A percentile compares a stretch with the other conserved stretches of the same genome.
Conservation (phyloP, 64 coral and sea anemone genomes). For the Cladopsammia gracilis region DNA sequence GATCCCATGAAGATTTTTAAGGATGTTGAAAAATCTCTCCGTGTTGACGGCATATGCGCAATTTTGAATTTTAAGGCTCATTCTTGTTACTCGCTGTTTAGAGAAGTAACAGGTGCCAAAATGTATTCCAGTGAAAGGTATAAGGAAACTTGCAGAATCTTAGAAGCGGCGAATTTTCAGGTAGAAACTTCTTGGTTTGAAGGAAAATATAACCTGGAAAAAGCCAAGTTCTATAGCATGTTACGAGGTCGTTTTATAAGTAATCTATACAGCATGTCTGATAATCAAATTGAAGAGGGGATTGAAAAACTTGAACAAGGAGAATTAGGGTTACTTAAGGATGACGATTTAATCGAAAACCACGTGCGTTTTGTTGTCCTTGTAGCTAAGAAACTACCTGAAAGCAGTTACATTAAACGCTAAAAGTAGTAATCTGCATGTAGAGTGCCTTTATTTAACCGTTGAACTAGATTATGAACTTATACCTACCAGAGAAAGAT, state of each 20-base stretch:
- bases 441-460: no score
- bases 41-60: not conserved
- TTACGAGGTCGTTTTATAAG: not conserved
- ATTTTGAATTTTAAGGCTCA: not conserved
- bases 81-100: not conserved
- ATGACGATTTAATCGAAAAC: not conserved
- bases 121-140: not conserved
- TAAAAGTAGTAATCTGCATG: no score
- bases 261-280: not conserved
- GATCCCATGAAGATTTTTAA: not conserved
- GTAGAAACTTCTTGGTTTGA: not conserved
- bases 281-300: slow-evolving; percentile 4
- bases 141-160: not conserved
- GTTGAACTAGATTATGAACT: no score
- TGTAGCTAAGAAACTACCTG: not conserved
- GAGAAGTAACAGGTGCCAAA: not conserved
- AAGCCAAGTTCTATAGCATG: slow-evolving; percentile 7
- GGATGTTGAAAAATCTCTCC: not conserved
- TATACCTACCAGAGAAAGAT: no score
- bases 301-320: not conserved
- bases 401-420: not conserved
- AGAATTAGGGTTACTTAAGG: not conserved
- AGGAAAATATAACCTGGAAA: not conserved
- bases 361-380: not conserved
- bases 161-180: not conserved